Base-by-base conservation (phyloP, 2,888 invertebrate species). In the Bedellia somnulentella region DNA sequence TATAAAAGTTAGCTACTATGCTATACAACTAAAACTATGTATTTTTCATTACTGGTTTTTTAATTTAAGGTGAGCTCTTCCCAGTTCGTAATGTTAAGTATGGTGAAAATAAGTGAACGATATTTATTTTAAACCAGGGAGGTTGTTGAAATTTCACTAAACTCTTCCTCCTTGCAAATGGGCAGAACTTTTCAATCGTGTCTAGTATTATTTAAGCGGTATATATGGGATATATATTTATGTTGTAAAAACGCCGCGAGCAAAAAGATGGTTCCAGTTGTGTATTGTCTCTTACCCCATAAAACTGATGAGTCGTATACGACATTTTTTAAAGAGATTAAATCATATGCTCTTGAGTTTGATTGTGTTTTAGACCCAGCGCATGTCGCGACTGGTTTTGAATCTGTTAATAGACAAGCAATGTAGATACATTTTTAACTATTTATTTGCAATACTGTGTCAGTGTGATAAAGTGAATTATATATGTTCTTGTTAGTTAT, bases 311-410 rank as follows among this genome's bases (percentile, higher is more conserved):
- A 12, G 13, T n/a, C 26, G 15, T 26, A 26, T 12, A 26, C 15
- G 26, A n/a, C 13, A 9, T 15, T 26, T 26, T 26, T 26, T 12
- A 12, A 12, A 11, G 26, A n/a, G 15, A 14, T 27, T 14, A 27
- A 27, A 27, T 10, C 14, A 17, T 27, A 27, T 17, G 27, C 17
- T 17, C 12, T 17, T 8, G 27, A 17, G 12, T 10, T 17, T 16
- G 27, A 8, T 15, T 8, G 3, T 14, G 3, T 10, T 10, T n/a
- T 27, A 26, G 15, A 26, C 26, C 26, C 26, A 11, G 10, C n/a
- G 10, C 24, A 8, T 24, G 24, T 34, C 11, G 15, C 28, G 21
- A 34, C 34, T 8, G 34, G 28, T 28, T 34, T 31, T 13, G 30
- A 31, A 22, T 18, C 25, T 8, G 34, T n/a, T n/a, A n/a, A n/a